Conservation (phyloP, 2,888 invertebrate species). For the Metacarcinus magister region DNA sequence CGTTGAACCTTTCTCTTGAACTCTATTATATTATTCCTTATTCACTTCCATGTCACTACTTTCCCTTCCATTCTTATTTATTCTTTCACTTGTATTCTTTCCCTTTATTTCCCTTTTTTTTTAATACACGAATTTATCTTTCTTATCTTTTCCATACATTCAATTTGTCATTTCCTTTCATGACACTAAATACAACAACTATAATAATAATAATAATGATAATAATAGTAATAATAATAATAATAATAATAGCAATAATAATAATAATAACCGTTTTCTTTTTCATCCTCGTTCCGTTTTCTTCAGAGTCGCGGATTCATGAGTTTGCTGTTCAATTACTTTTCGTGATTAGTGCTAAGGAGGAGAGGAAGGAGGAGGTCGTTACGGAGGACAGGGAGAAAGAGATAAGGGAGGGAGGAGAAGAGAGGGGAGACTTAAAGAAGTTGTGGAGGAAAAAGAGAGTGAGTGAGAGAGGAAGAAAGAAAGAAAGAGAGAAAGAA, state of each 20-base stretch:
- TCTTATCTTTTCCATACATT: too few relatives aligned
- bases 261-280: not conserved
- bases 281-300: not conserved
- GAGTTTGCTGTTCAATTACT: constrained; percentile 3
- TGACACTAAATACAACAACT: too few relatives aligned
- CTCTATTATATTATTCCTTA: too few relatives aligned
- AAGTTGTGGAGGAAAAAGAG: not conserved
- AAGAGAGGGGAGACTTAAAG: not conserved
- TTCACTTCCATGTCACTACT: too few relatives aligned
- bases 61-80: too few relatives aligned
- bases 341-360: constrained; percentile 11
- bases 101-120: too few relatives aligned
- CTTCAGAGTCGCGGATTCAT: not conserved
- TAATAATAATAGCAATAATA: too few relatives aligned
- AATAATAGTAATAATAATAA: too few relatives aligned
- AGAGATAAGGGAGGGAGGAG: not conserved
- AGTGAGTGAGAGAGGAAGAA: not conserved
- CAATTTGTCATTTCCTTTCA: not conserved
- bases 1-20: too few relatives aligned
- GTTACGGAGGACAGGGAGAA: constrained; percentile 5
- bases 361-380: constrained; percentile 31
- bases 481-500: not conserved
- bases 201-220: too few relatives aligned
- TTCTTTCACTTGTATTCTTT: too few relatives aligned
- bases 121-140: too few relatives aligned